Conservation (phyloP, 1,140 invertebrate genomes). For the Cyphomyrmex costatus region DNA sequence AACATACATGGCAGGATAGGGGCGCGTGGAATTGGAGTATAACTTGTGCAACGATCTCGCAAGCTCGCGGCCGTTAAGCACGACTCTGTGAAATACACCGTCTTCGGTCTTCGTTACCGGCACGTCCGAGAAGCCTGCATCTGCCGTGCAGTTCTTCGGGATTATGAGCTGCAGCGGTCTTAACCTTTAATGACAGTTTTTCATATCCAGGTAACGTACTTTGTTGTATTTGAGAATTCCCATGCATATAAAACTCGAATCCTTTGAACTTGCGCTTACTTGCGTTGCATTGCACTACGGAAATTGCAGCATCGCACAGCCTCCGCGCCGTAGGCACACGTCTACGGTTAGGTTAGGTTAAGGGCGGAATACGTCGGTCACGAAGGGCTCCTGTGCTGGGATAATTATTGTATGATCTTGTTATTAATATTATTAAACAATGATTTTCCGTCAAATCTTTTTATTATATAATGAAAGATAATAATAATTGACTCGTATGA, state of each 20-base stretch:
- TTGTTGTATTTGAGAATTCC: neutral
- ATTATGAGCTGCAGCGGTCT: constrained; percentile 65
- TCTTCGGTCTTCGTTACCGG: neutral
- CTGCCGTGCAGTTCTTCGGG: neutral
- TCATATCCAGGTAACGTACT: constrained; percentile 63
- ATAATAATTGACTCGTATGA: too few species aligned
- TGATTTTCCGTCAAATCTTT: neutral
- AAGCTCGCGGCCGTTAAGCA: neutral
- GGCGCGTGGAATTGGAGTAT: neutral
- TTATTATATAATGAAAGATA: too few species aligned
- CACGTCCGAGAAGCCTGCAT: constrained; percentile 15
- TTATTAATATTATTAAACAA: neutral
- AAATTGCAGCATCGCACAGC: too few species aligned
- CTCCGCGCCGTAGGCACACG: neutral
- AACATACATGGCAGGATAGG: constrained; percentile 37
- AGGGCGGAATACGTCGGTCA: neutral
- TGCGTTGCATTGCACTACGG: neutral
- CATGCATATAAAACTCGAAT: neutral
- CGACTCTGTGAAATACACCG: neutral
- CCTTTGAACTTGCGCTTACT: too few species aligned
- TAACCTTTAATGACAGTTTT: constrained; percentile 70
- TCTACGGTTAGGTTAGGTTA: constrained; percentile 55
- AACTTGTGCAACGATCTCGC: constrained; percentile 4
- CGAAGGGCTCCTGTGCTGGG: neutral
- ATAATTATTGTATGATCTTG: neutral